Percentiles rank a stretch among this genome's conserved stretches.
phyloP scores from a whole-genome alignment of 2,797 vertebrate genomes.

The Anniella stebbinsi region DNA sequence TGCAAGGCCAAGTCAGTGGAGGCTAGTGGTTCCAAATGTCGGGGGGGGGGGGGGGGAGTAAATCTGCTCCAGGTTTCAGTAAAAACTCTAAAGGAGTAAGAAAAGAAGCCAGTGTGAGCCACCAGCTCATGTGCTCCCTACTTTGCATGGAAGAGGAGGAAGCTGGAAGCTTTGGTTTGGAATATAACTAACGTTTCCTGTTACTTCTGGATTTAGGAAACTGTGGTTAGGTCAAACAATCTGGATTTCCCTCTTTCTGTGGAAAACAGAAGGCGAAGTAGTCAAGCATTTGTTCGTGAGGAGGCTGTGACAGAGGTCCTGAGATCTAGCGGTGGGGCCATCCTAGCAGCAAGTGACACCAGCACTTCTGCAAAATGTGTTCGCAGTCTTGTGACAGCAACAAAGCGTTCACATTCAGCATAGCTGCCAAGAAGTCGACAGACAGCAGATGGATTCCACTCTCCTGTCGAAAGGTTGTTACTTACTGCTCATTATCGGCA shows the following conservation, averaged over 20 bases:
- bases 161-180: background rate
- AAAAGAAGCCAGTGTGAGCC: background rate
- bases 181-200: background rate
- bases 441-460: background rate
- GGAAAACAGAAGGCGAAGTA: background rate
- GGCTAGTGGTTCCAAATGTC: too few relatives aligned
- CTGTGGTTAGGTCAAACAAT: too few relatives aligned
- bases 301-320: background rate
- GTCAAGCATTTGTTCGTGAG: background rate
- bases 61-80: too few relatives aligned
- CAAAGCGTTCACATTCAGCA: background rate
- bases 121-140: background rate
- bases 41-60: too few relatives aligned
- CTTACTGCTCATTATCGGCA: slow-evolving; percentile 88
- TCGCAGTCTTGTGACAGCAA: slow-evolving; percentile 23
- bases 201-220: background rate
- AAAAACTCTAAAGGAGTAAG: too few relatives aligned
- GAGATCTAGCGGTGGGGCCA: background rate
- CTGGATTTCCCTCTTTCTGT: background rate
- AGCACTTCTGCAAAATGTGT: background rate
- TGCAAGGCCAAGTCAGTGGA: too few relatives aligned
- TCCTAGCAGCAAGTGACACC: accelerated
- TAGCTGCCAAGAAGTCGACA: background rate
- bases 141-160: background rate
- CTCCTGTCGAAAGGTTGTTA: slow-evolving; percentile 40